A percentile compares a stretch with the other conserved stretches of the same genome.
phyloP scores from a whole-genome alignment of 2,888 invertebrate genomes.

The Tipula unca region DNA sequence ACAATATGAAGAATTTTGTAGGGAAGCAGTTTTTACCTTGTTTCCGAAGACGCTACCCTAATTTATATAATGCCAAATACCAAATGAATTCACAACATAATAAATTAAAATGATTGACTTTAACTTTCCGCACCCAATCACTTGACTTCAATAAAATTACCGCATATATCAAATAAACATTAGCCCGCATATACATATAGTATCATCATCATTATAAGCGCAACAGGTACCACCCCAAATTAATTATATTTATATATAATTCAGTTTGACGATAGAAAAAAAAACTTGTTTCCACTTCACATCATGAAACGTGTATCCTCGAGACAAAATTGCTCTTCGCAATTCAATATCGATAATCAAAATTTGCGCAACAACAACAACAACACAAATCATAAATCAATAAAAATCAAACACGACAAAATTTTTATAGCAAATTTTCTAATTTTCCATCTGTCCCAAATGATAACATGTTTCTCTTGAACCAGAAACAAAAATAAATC shows the following conservation, averaged over 20 bases:
- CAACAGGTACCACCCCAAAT: neutral
- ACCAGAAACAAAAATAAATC: neutral
- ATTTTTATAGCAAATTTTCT: neutral
- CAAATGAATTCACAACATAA: no score
- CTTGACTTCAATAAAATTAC: neutral
- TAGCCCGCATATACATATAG: neutral
- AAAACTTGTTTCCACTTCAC: neutral
- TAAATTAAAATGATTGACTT: no score
- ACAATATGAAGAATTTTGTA: no score
- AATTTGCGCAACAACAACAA: neutral
- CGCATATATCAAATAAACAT: neutral
- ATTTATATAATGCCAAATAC: no score
- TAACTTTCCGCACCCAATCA: neutral
- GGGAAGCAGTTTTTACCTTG: no score
- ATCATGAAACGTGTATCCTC: neutral
- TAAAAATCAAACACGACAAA: neutral
- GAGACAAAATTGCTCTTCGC: neutral
- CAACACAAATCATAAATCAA: neutral
- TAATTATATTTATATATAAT: neutral
- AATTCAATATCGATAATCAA: neutral
- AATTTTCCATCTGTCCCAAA: neutral
- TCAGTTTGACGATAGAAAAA: neutral
- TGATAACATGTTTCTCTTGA: neutral
- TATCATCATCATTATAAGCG: neutral
- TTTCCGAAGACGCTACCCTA: no score